Conservation (phyloP, 2,113 vertebrate species). For the Vidua chalybeata region DNA sequence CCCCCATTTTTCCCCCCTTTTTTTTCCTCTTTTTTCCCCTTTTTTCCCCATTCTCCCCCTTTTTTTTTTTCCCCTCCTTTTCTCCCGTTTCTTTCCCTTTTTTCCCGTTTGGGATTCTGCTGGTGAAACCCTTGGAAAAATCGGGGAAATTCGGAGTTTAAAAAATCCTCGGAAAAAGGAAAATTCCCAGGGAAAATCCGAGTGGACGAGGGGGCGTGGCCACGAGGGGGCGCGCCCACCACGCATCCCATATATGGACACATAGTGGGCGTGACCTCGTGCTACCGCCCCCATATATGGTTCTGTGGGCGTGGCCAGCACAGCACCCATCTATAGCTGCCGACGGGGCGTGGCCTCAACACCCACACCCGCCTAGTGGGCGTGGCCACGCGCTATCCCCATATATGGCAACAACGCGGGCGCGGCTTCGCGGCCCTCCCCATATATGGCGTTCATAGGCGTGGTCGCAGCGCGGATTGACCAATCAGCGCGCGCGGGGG, state of each 20-base stretch:
- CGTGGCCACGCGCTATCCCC: too few relatives aligned
- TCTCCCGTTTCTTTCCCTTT: too few relatives aligned
- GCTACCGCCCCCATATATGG: fast-evolving
- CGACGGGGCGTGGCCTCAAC: too few relatives aligned
- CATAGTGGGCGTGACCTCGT: background rate
- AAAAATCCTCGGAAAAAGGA: background rate
- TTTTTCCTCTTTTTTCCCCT: too few relatives aligned
- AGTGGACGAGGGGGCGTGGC: background rate
- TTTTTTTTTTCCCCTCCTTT: too few relatives aligned
- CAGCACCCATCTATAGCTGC: too few relatives aligned
- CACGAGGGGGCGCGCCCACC: too few relatives aligned
- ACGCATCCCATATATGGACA: background rate
- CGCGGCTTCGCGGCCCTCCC: background rate
- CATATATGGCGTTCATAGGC: background rate
- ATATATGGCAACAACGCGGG: too few relatives aligned
- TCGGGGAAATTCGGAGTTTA: background rate
- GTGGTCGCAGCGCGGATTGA: too few relatives aligned
- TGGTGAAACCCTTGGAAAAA: background rate
- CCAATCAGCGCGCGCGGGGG: background rate
- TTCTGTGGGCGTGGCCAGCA: background rate
- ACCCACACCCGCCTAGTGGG: too few relatives aligned
- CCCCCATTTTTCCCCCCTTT: too few relatives aligned
- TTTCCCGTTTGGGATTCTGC: background rate
- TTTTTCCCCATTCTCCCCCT: too few relatives aligned
- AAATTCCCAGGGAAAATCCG: background rate